Evolutionary conservation across 2,888 invertebrate genomes (phyloP).

Genomic region (Encarsia formosa): DNA sequence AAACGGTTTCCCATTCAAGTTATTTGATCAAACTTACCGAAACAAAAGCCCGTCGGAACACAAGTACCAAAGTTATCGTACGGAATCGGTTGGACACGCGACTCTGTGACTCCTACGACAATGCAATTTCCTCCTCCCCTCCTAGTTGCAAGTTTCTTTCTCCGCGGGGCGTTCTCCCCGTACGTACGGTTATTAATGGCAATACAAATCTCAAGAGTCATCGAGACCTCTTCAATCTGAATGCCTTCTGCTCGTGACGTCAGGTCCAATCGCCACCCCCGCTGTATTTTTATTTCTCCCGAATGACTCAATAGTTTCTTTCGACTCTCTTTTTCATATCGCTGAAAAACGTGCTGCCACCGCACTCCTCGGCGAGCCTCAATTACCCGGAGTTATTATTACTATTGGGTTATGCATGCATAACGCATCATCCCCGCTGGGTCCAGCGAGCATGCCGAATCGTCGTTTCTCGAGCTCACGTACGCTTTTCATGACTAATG

Average conservation of each 20-base stretch:
- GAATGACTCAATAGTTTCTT: conserved; percentile 49
- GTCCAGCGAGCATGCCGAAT: too few species aligned
- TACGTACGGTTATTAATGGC: conserved; percentile 48
- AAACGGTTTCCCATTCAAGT: too few species aligned
- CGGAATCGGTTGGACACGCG: too few species aligned
- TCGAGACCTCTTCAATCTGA: conserved; percentile 51
- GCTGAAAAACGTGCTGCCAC: not conserved
- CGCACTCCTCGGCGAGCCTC: conserved; percentile 34
- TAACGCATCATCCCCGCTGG: too few species aligned
- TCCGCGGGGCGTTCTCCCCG: not conserved
- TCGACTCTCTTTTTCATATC: conserved; percentile 9
- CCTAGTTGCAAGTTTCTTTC: not conserved
- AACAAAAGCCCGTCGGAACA: too few species aligned
- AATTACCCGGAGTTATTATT: conserved; percentile 43
- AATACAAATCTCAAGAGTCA: conserved; percentile 52
- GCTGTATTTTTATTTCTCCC: conserved; percentile 47
- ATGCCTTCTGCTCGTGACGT: conserved; percentile 52
- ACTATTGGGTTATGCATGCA: too few species aligned
- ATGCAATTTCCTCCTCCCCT: conserved; percentile 1
- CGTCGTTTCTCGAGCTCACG: too few species aligned
- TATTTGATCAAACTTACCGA: too few species aligned
- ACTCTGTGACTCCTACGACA: conserved; percentile 1
- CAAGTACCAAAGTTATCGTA: too few species aligned
- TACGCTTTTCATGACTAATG: too few species aligned
- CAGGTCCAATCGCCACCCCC: conserved; percentile 36